Conservation (phyloP, 2,888 invertebrate genomes). For the Sisyra terminalis region DNA sequence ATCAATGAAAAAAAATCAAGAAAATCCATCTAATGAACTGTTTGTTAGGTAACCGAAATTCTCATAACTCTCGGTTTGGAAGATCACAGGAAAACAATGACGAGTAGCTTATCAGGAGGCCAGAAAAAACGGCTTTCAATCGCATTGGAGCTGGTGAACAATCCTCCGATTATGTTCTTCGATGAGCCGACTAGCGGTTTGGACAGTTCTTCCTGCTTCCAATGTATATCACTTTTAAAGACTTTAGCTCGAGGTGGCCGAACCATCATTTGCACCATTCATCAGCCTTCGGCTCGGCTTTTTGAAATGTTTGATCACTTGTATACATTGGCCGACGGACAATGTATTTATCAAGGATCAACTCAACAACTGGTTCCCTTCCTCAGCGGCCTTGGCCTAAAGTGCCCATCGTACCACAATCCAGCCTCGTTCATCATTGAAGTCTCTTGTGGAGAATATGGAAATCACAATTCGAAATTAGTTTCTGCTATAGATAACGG, state of each 20-base stretch:
- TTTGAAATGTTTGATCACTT: constrained; percentile 95
- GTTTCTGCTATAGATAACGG: constrained; percentile 78
- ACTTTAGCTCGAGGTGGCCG: constrained; percentile 78
- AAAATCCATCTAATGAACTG: constrained; percentile 25
- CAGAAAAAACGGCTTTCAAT: constrained; percentile 91
- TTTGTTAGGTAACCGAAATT: constrained; percentile 73
- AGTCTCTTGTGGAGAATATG: constrained; percentile 93
- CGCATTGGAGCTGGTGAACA: constrained; percentile 86
- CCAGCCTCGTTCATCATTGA: constrained; percentile 95
- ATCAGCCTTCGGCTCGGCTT: constrained; percentile 90
- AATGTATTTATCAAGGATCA: constrained; percentile 87
- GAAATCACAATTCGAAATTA: constrained; percentile 70
- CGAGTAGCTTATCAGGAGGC: constrained; percentile 82
- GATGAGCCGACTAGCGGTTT: constrained; percentile 94
- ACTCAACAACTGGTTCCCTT: constrained; percentile 72
- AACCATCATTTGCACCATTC: constrained; percentile 90
- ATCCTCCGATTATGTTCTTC: constrained; percentile 95
- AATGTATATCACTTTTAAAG: constrained; percentile 80
- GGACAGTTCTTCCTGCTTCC: constrained; percentile 90
- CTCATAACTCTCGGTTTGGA: constrained; percentile 73
- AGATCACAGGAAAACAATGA: constrained; percentile 79
- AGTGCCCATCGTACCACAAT: constrained; percentile 93
- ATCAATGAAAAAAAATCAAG: not conserved
- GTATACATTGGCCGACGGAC: constrained; percentile 85
- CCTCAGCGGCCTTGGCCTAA: constrained; percentile 59